Conservation (phyloP, 2,888 invertebrate species). For the Amblyjoppa fuscipennis region DNA sequence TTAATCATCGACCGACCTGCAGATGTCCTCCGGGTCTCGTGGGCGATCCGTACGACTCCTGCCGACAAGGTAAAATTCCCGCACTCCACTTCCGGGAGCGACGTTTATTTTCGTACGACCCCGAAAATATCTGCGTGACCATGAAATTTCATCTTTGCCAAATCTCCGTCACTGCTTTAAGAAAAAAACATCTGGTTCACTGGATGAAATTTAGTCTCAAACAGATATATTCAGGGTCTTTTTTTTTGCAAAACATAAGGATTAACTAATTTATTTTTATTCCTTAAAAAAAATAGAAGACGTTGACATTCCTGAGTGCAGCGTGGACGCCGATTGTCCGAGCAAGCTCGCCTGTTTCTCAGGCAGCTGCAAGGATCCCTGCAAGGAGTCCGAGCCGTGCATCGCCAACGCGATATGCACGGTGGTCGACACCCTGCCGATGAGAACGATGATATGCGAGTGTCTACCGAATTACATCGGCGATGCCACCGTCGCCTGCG, state of each 20-base stretch:
- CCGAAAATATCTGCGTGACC: no score
- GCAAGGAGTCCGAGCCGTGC: slow-evolving; percentile 91
- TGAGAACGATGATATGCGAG: slow-evolving; percentile 95
- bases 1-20: slow-evolving; percentile 92
- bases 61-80: slow-evolving; percentile 79
- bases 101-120: background rate
- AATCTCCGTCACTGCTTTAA: no score
- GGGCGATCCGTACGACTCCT: slow-evolving; percentile 91
- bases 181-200: no score
- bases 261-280: slow-evolving; percentile 43
- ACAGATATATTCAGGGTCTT: no score
- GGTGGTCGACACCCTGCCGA: slow-evolving; percentile 94
- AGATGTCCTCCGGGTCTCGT: slow-evolving; percentile 93
- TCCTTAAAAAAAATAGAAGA: slow-evolving; percentile 83
- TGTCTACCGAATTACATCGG: slow-evolving; percentile 94
- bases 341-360: slow-evolving; percentile 93
- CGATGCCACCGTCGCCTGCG: slow-evolving; percentile 94
- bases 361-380: slow-evolving; percentile 93
- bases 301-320: slow-evolving; percentile 89
- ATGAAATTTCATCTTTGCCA: no score
- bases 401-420: slow-evolving; percentile 93
- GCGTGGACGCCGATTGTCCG: slow-evolving; percentile 93
- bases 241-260: background rate
- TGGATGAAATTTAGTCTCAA: no score
- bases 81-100: background rate